Evolutionary conservation across 2,113 vertebrate species (phyloP).

Genomic region (Tragelaphus scriptus): DNA sequence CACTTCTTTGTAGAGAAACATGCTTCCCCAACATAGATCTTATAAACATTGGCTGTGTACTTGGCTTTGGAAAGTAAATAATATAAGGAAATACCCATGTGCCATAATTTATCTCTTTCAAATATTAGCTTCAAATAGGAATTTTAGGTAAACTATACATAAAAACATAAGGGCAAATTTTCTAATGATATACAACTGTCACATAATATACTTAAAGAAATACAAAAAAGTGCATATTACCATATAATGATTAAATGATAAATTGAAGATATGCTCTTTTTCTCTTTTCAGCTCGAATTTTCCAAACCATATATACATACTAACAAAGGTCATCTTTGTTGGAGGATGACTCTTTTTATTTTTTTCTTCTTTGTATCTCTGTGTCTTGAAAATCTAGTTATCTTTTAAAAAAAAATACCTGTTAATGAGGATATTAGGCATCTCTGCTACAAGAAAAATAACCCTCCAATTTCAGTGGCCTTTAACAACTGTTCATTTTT

Average conservation of each 20-base stretch:
- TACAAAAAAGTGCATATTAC: not conserved
- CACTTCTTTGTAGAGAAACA: not conserved
- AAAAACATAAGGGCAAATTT: not conserved
- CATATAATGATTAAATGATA: not conserved
- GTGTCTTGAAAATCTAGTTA: not conserved
- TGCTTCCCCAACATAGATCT: not conserved
- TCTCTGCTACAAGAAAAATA: not conserved
- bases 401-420: not conserved
- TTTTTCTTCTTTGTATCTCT: not conserved
- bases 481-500: not conserved
- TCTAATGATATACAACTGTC: not conserved
- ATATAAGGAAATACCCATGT: not conserved
- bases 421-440: not conserved
- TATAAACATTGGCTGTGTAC: not conserved
- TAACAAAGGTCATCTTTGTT: not conserved
- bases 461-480: not conserved
- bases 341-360: not conserved
- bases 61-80: not conserved
- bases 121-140: not conserved
- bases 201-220: not conserved
- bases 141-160: not conserved
- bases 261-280: not conserved
- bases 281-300: not conserved
- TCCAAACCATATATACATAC: not conserved
- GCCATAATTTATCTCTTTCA: not conserved